Evolutionary conservation across 2,888 invertebrate species (phyloP).

Genomic region (Luperina nickerlii): DNA sequence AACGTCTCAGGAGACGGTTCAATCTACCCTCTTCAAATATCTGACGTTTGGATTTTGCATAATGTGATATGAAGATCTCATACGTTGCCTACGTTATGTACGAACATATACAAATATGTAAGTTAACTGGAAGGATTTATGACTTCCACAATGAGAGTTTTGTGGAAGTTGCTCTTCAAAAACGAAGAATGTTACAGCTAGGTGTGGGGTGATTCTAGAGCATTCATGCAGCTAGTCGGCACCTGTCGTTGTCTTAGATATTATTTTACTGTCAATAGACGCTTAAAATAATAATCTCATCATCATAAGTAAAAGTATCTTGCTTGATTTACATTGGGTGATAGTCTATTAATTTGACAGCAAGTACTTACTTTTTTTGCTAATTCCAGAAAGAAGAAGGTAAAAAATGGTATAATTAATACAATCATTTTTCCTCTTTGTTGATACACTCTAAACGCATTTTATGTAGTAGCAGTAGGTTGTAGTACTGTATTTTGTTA

Average conservation of each 20-base stretch:
- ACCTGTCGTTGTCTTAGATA: too few species aligned
- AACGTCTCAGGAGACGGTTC: conserved; percentile 60
- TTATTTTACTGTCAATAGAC: too few species aligned
- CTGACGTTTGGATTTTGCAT: conserved; percentile 64
- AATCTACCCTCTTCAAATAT: conserved; percentile 72
- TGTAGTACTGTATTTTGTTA: neutral
- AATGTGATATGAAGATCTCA: conserved; percentile 60
- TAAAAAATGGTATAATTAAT: neutral
- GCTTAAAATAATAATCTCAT: neutral
- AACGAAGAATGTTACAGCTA: neutral
- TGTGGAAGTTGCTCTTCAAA: neutral
- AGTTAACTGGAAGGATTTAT: conserved; percentile 15
- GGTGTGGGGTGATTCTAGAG: too few species aligned
- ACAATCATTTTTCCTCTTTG: neutral
- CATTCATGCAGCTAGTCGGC: neutral
- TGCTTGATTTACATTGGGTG: neutral
- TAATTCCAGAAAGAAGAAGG: neutral
- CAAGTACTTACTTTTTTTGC: neutral
- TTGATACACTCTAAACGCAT: neutral
- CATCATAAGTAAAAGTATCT: neutral
- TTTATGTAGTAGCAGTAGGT: neutral
- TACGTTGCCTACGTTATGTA: conserved; percentile 19
- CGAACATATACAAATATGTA: conserved; percentile 28
- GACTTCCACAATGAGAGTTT: neutral
- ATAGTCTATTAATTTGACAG: neutral